A percentile compares a stretch with the other conserved stretches of the same genome.
Evolutionary conservation across 2,888 invertebrate species (phyloP).

Genomic region (Dorcus parallelipipedus): DNA sequence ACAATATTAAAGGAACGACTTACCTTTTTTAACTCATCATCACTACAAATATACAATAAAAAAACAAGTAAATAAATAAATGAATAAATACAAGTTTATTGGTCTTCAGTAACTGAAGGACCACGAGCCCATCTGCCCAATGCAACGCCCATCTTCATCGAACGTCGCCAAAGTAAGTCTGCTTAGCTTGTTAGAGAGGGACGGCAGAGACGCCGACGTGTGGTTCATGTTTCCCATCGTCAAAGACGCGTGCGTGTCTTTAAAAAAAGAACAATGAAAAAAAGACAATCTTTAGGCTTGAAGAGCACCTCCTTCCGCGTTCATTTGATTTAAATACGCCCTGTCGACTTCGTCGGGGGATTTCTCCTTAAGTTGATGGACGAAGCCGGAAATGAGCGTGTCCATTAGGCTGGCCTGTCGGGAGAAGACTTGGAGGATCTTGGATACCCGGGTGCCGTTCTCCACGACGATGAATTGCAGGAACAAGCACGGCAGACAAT

Average conservation of each 20-base stretch:
- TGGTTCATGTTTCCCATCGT: conserved; percentile 41
- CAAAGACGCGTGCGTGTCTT: conserved; percentile 49
- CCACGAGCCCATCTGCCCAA: conserved; percentile 85
- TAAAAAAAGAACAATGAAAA: conserved; percentile 21
- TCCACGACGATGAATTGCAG: conserved; percentile 83
- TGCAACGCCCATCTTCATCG: conserved; percentile 82
- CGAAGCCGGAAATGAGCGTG: conserved; percentile 77
- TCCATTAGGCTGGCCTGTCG: conserved; percentile 84
- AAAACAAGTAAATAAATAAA: not conserved
- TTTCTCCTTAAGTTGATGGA: conserved; percentile 65
- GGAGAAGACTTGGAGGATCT: conserved; percentile 72
- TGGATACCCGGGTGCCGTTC: conserved; percentile 72
- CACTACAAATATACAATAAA: too few relatives aligned
- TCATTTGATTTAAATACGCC: conserved; percentile 36
- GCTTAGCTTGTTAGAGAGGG: conserved; percentile 80
- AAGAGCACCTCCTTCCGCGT: conserved; percentile 36
- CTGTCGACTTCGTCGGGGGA: conserved; percentile 49
- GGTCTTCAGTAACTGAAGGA: conserved; percentile 59
- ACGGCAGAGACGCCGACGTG: conserved; percentile 56
- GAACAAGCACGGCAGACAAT: conserved; percentile 89
- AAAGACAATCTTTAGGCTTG: not conserved
- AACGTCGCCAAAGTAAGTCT: conserved; percentile 84
- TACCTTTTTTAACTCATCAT: too few relatives aligned
- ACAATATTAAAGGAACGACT: too few relatives aligned
- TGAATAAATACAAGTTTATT: too few relatives aligned